Conservation (phyloP, 2,113 vertebrate genomes). For the Caretta caretta region DNA sequence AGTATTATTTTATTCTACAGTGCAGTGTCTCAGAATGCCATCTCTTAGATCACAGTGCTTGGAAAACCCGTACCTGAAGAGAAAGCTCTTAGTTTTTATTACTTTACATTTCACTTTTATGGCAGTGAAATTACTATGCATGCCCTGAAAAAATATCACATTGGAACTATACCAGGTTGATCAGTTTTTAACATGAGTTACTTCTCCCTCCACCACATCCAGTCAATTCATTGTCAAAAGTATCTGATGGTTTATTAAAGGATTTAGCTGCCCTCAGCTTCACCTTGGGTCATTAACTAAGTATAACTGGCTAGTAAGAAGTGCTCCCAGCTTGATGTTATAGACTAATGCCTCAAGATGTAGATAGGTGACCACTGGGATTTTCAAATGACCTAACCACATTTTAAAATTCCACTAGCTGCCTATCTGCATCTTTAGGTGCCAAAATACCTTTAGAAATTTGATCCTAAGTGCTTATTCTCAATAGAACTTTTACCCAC, state of each 20-base stretch:
- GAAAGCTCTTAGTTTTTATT: not conserved
- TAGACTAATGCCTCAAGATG: not conserved
- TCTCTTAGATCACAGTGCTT: not conserved
- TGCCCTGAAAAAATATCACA: not conserved
- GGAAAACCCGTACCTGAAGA: not conserved
- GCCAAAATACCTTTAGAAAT: not conserved
- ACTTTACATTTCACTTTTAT: not conserved
- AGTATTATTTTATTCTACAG: not conserved
- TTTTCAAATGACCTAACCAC: not conserved
- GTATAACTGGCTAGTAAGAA: not conserved
- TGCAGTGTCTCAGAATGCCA: not conserved
- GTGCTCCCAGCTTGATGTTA: not conserved
- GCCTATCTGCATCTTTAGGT: not conserved
- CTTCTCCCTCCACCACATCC: not conserved
- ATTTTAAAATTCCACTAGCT: not conserved
- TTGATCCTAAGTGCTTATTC: not conserved
- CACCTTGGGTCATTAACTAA: not conserved
- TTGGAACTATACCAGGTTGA: not conserved
- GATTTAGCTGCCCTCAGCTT: not conserved
- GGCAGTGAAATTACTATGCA: not conserved
- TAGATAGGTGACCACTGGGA: not conserved
- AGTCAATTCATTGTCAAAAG: not conserved
- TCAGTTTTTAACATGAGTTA: not conserved
- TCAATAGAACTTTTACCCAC: not conserved
- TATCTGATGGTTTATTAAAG: constrained; percentile 9